Conservation (phyloP, 2,797 vertebrate species). For the Pangasius krempfi region DNA sequence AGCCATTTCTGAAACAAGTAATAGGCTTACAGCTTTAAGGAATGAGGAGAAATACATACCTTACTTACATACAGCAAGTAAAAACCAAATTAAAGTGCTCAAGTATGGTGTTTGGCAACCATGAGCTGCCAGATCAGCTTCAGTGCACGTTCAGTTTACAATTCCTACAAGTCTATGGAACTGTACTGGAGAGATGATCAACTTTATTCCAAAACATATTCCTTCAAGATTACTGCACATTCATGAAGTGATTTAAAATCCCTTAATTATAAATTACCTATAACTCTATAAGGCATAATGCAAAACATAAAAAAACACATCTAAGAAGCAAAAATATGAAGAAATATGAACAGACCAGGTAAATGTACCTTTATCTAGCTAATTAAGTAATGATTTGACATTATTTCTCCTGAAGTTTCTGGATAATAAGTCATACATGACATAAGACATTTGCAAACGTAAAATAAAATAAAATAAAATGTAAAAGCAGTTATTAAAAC, state of each 20-base stretch:
- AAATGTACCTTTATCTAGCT: background rate
- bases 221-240: background rate
- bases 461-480: background rate
- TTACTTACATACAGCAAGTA: background rate
- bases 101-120: background rate
- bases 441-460: background rate
- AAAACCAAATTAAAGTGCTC: background rate
- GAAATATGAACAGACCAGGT: background rate
- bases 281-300: background rate
- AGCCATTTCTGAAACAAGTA: background rate
- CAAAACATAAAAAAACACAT: background rate
- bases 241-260: background rate
- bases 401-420: background rate
- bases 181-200: no score
- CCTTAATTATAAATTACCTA: background rate
- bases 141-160: background rate
- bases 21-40: background rate
- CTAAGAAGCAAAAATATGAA: background rate
- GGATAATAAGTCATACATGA: background rate
- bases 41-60: background rate
- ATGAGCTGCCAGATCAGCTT: background rate
- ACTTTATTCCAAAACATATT: background rate
- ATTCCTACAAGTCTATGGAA: background rate
- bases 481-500: background rate
- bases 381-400: background rate